Percentiles rank a stretch among this genome's conserved stretches.
Evolutionary conservation across 2,113 vertebrate genomes (phyloP).

Genomic region (Asarcornis scutulata): DNA sequence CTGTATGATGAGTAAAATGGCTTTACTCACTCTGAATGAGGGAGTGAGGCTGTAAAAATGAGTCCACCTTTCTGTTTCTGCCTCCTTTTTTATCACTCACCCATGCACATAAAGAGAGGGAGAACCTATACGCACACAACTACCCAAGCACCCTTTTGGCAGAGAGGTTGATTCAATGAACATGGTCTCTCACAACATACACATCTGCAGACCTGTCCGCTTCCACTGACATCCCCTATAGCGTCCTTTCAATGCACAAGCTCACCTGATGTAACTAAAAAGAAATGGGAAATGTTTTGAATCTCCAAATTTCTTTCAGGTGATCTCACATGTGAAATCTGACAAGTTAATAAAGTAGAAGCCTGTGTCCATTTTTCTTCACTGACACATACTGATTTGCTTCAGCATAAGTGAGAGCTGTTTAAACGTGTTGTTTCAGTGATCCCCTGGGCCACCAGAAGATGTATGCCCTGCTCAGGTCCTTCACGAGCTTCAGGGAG

Average conservation of each 20-base stretch:
- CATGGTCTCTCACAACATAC: fast-evolving
- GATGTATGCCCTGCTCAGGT: fast-evolving
- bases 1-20: neutral
- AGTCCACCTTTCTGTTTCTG: neutral
- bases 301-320: neutral
- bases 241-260: neutral
- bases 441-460: neutral
- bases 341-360: neutral
- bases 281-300: neutral
- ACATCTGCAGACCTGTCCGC: neutral
- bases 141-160: neutral
- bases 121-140: neutral
- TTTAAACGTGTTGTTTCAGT: neutral
- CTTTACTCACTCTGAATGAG: neutral
- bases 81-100: neutral
- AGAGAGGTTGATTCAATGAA: neutral
- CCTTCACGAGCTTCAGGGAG: fast-evolving
- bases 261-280: neutral
- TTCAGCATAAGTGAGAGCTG: neutral
- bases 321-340: neutral
- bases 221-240: neutral
- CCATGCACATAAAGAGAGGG: neutral
- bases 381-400: neutral
- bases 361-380: neutral
- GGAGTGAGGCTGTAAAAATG: neutral